A percentile compares a stretch with the other conserved stretches of the same genome.
phyloP scores from a whole-genome alignment of 2,888 invertebrate species.

The Nymphalis c-album region DNA sequence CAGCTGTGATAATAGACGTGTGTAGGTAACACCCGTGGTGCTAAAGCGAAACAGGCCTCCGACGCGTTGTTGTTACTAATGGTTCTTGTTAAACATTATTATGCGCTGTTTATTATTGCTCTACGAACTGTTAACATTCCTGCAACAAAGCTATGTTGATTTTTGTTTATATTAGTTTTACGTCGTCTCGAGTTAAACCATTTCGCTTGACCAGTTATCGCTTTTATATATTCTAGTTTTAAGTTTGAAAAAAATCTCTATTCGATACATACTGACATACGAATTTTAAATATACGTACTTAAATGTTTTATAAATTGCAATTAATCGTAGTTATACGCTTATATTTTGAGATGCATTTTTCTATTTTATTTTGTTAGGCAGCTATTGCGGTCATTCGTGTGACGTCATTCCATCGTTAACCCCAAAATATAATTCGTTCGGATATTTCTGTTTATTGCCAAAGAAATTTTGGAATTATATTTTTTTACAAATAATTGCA shows the following conservation, averaged over 20 bases:
- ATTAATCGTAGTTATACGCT: conserved; percentile 67
- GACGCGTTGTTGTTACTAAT: conserved; percentile 69
- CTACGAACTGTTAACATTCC: conserved; percentile 79
- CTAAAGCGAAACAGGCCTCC: conserved; percentile 71
- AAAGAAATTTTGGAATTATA: conserved; percentile 68
- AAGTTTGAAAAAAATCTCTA: conserved; percentile 66
- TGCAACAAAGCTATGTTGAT: conserved; percentile 76
- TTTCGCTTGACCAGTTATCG: conserved; percentile 69
- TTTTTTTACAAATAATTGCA: conserved; percentile 55
- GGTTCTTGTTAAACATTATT: conserved; percentile 70
- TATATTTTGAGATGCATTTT: conserved; percentile 75
- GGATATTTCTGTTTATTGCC: conserved; percentile 69
- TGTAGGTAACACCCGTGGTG: conserved; percentile 63
- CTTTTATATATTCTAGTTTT: conserved; percentile 66
- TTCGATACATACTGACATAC: conserved; percentile 63
- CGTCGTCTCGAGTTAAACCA: conserved; percentile 63
- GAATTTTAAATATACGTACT: conserved; percentile 76
- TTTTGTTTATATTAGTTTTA: conserved; percentile 77
- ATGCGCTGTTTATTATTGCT: conserved; percentile 73
- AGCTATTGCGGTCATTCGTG: conserved; percentile 71
- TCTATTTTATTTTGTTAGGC: conserved; percentile 62
- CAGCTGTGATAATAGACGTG: conserved; percentile 56
- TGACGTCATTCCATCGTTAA: conserved; percentile 69
- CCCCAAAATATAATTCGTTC: conserved; percentile 59
- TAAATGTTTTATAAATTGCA: conserved; percentile 61